Conservation (phyloP, 2,113 vertebrate genomes). For the Tapirus terrestris region DNA sequence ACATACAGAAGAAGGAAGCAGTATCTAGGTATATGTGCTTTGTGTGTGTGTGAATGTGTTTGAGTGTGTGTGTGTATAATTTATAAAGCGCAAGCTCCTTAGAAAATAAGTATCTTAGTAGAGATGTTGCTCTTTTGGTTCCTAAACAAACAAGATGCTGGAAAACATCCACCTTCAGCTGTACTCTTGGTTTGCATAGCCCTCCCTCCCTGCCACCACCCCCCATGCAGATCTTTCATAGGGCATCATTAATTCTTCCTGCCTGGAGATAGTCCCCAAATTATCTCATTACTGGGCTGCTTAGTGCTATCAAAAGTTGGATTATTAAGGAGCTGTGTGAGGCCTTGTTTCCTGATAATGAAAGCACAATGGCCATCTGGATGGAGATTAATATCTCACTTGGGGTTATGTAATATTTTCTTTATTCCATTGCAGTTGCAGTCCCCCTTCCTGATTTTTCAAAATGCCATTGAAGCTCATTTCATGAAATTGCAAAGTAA, state of each 20-base stretch:
- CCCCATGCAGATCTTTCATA: not conserved
- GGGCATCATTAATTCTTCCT: constrained; percentile 29
- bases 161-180: constrained; percentile 7
- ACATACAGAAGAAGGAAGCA: not conserved
- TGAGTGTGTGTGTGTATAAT: not conserved
- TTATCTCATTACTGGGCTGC: constrained; percentile 56
- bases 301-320: constrained; percentile 56
- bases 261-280: not conserved
- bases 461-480: constrained; percentile 73
- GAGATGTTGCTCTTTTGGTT: constrained; percentile 22
- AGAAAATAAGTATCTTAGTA: constrained; percentile 41
- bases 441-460: constrained; percentile 75
- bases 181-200: not conserved
- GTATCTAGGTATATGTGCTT: not conserved
- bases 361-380: constrained; percentile 64
- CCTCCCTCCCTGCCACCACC: not conserved
- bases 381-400: constrained; percentile 76
- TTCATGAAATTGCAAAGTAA: constrained; percentile 77
- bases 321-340: constrained; percentile 61
- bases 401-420: constrained; percentile 76
- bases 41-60: not conserved
- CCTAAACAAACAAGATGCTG: not conserved
- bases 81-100: constrained; percentile 20
- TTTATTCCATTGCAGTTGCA: constrained; percentile 73
- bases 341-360: constrained; percentile 56